Conservation (phyloP, 2,113 vertebrate genomes). For the Dunckerocampus dactyliophorus region DNA sequence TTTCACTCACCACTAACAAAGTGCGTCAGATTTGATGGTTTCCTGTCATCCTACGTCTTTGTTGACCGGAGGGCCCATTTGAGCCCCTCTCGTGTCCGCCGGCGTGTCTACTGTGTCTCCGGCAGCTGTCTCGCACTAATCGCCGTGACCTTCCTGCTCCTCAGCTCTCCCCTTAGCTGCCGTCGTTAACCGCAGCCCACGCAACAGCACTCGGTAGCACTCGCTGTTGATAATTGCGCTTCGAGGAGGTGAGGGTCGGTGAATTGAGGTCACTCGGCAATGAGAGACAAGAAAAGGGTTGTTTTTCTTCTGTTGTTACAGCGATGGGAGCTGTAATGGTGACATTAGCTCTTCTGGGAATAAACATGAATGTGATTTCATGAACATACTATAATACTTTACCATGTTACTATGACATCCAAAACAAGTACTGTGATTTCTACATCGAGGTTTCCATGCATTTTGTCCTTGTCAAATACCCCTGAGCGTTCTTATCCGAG, state of each 20-base stretch:
- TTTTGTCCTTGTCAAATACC: too few species aligned
- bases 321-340: background rate
- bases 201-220: constrained; percentile 21
- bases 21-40: background rate
- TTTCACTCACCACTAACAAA: background rate
- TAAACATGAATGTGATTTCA: background rate
- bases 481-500: too few species aligned
- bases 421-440: too few species aligned
- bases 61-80: background rate
- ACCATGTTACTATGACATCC: too few species aligned
- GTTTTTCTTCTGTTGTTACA: background rate
- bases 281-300: background rate
- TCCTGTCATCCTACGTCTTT: background rate
- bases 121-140: constrained; percentile 53
- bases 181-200: constrained; percentile 38
- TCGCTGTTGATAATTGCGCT: constrained; percentile 18
- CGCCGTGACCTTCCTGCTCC: constrained; percentile 44
- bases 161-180: constrained; percentile 27
- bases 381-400: too few species aligned
- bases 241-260: too few species aligned
- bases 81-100: constrained; percentile 17
- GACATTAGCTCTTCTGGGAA: background rate
- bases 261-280: background rate
- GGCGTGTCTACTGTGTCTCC: constrained; percentile 45
- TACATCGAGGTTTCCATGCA: too few species aligned